Conservation (phyloP, 1,140 invertebrate genomes). For the Cydia amplana region DNA sequence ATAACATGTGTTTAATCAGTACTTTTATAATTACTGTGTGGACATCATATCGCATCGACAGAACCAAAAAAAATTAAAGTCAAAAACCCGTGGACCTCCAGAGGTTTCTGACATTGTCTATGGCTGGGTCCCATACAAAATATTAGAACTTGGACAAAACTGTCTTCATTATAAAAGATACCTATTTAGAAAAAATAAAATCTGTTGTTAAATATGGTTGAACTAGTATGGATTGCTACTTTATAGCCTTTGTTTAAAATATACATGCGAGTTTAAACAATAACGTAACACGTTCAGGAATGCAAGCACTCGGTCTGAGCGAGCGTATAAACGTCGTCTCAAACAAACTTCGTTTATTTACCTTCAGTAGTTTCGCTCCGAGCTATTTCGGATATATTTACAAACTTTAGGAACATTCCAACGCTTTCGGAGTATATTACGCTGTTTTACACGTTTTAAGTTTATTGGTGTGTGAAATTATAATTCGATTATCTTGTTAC, state of each 20-base stretch:
- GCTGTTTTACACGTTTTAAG: neutral
- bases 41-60: too few species aligned
- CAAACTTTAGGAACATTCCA: slow-evolving; percentile 21
- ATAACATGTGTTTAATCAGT: too few species aligned
- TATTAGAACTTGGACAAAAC: too few species aligned
- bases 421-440: neutral
- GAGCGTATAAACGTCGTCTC: slow-evolving; percentile 10
- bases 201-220: too few species aligned
- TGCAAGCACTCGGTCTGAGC: neutral
- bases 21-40: too few species aligned
- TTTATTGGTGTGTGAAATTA: neutral
- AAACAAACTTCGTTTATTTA: slow-evolving; percentile 28
- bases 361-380: neutral
- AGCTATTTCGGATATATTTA: slow-evolving; percentile 28
- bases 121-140: too few species aligned
- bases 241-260: neutral
- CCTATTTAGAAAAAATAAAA: too few species aligned
- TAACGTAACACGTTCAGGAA: neutral
- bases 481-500: neutral
- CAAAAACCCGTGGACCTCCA: too few species aligned
- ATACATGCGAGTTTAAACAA: neutral
- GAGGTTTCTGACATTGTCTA: too few species aligned
- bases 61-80: too few species aligned
- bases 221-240: too few species aligned
- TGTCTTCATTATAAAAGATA: too few species aligned